Percentiles rank a stretch among this genome's conserved stretches.
Evolutionary conservation across 2,888 invertebrate genomes (phyloP).

Genomic region (Linnaemya tessellans): DNA sequence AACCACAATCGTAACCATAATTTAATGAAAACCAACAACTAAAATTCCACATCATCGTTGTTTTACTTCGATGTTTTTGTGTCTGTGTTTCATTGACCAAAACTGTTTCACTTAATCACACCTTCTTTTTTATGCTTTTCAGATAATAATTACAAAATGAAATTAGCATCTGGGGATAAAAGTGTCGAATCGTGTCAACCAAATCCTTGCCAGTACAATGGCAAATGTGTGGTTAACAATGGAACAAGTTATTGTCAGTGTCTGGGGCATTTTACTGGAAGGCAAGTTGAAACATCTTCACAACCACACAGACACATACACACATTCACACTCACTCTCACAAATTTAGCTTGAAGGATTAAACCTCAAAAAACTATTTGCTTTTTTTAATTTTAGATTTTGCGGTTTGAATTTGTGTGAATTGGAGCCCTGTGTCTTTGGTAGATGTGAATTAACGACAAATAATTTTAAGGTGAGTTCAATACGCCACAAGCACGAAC

Average conservation of each 20-base stretch:
- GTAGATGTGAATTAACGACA: constrained; percentile 84
- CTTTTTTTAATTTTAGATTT: constrained; percentile 83
- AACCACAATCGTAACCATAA: not conserved
- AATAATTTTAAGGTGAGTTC: constrained; percentile 80
- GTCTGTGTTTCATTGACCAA: constrained; percentile 10
- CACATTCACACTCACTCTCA: not conserved
- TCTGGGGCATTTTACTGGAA: constrained; percentile 89
- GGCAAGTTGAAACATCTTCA: constrained; percentile 73
- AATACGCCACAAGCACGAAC: not conserved
- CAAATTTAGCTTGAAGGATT: not conserved
- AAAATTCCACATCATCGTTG: not conserved
- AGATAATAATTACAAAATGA: constrained; percentile 87
- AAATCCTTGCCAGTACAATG: constrained; percentile 89
- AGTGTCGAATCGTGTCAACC: constrained; percentile 88
- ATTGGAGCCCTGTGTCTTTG: constrained; percentile 85
- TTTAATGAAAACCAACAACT: constrained; percentile 3
- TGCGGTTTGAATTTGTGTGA: constrained; percentile 91
- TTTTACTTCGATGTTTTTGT: not conserved
- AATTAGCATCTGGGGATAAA: constrained; percentile 86
- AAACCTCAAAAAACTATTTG: not conserved
- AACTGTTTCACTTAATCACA: constrained; percentile 22
- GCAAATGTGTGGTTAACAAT: constrained; percentile 86
- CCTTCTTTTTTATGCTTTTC: constrained; percentile 74
- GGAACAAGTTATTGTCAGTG: constrained; percentile 88
- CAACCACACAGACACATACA: not conserved